These are phyloP conservation scores for Penaeus indicus DNA, from an alignment of 1,140 invertebrate genomes.

Conservation along the genomic window DNA sequence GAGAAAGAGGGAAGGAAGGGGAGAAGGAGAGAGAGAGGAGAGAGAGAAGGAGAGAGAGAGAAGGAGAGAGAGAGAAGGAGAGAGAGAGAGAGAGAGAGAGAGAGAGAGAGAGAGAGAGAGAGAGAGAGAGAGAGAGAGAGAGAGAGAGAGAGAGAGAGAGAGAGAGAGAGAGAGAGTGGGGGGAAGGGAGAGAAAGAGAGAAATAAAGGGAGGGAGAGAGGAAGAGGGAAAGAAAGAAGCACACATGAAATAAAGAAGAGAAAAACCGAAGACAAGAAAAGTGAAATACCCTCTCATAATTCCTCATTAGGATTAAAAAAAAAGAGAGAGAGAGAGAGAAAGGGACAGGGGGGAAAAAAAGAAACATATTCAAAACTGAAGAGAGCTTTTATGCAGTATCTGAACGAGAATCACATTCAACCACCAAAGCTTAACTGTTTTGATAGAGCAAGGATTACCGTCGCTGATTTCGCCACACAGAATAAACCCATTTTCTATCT, in stretches of 20 bases:
- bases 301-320: no score
- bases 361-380: no score
- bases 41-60: constrained; percentile 4
- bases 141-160: constrained; percentile 23
- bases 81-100: constrained; percentile 27
- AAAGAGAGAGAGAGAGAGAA: no score
- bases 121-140: constrained; percentile 39
- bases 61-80: constrained; percentile 3
- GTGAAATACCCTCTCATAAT: not conserved
- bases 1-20: not conserved
- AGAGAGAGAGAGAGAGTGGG: constrained; percentile 48
- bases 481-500: no score
- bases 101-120: constrained; percentile 36
- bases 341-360: no score
- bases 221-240: not conserved
- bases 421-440: no score
- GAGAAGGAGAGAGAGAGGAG: no score
- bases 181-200: constrained; percentile 32
- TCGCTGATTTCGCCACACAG: no score
- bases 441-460: no score
- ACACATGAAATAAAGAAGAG: not conserved
- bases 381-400: no score
- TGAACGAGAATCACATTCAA: no score
- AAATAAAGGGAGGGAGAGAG: constrained; percentile 3
- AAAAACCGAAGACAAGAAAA: not conserved